Evolutionary conservation across 2,888 invertebrate species (phyloP).

Genomic region (Callinectes sapidus): DNA sequence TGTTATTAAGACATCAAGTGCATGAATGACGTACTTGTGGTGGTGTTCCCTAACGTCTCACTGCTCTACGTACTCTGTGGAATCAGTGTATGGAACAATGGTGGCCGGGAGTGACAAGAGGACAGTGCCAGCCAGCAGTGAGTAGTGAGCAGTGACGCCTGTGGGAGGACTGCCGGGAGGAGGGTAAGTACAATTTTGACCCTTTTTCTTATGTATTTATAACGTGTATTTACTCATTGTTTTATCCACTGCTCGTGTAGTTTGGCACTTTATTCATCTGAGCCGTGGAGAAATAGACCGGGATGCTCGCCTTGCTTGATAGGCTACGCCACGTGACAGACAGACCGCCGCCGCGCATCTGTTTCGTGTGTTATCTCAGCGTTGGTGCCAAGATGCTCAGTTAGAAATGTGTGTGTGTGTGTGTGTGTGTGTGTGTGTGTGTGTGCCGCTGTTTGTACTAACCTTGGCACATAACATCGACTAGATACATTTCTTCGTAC

Average conservation of each 20-base stretch:
- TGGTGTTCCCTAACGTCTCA: background rate
- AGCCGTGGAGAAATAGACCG: too few relatives aligned
- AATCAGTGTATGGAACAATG: background rate
- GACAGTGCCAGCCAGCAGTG: background rate
- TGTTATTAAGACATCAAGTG: background rate
- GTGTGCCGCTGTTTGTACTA: constrained; percentile 42
- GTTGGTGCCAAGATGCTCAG: background rate
- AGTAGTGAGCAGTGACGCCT: background rate
- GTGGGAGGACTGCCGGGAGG: background rate
- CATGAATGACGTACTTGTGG: too few relatives aligned
- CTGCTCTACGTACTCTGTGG: background rate
- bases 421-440: constrained; percentile 35
- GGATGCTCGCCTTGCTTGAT: background rate
- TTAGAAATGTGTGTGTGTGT: constrained; percentile 1
- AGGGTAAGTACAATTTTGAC: background rate
- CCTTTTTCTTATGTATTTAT: background rate
- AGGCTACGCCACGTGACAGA: background rate
- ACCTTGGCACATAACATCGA: constrained; percentile 67
- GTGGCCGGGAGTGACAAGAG: background rate
- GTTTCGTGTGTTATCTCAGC: background rate
- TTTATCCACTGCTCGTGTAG: background rate
- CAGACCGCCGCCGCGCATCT: background rate
- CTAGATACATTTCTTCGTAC: background rate
- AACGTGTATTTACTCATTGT: background rate
- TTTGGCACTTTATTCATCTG: background rate